Evolutionary conservation across 2,113 vertebrate genomes (phyloP).

Genomic region (Corythornis cristatus): DNA sequence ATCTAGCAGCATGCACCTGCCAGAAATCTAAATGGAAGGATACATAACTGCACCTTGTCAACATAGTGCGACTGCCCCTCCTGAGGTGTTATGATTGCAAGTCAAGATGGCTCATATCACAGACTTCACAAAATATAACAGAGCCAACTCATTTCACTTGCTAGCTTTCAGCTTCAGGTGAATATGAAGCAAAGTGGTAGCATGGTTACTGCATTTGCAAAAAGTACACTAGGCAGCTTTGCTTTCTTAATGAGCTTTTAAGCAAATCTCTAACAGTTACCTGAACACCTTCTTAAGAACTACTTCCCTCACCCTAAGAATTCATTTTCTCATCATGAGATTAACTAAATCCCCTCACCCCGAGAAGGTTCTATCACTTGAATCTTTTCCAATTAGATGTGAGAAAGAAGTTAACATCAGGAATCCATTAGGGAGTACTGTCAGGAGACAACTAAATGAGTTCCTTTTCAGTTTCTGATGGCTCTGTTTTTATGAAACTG

Average conservation of each 20-base stretch:
- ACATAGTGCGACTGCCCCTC: neutral
- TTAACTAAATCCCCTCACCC: neutral
- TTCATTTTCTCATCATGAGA: neutral
- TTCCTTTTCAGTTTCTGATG: too few species aligned
- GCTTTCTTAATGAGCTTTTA: neutral
- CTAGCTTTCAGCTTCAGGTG: neutral
- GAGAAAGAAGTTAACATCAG: neutral
- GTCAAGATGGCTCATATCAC: neutral
- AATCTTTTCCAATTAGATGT: neutral
- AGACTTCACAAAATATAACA: neutral
- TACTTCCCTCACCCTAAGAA: neutral
- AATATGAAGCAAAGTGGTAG: neutral
- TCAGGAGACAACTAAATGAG: too few species aligned
- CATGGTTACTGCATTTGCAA: neutral
- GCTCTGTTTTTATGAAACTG: neutral
- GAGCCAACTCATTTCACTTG: neutral
- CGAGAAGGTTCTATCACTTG: slow-evolving; percentile 2
- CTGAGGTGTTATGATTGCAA: neutral
- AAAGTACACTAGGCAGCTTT: neutral
- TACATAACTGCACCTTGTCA: neutral
- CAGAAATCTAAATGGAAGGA: neutral
- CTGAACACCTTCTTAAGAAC: neutral
- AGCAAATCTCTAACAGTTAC: neutral
- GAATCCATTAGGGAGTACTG: neutral
- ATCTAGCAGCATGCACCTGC: neutral